Evolutionary conservation across 1,140 invertebrate species (phyloP).

Genomic region (Brachionus rubens): DNA sequence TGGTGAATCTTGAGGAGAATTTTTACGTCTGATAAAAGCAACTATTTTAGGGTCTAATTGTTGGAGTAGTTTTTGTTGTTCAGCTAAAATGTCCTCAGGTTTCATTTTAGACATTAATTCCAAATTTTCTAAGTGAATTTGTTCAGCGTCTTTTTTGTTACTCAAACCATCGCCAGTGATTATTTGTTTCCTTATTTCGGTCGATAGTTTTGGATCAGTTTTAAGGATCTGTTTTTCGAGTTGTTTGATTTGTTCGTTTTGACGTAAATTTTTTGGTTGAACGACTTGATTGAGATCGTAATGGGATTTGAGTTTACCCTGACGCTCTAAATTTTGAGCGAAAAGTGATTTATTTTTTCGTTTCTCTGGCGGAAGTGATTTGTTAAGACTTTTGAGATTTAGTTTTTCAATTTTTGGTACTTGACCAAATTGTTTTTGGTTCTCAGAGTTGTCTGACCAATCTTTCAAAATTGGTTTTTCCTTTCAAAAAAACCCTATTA

Average conservation of each 20-base stretch:
- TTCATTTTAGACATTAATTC: conserved; percentile 69
- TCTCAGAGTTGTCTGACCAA: not conserved
- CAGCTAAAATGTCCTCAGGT: conserved; percentile 71
- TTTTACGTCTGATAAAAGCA: conserved; percentile 48
- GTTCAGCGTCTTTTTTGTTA: conserved; percentile 55
- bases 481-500: too few relatives aligned
- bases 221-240: conserved; percentile 53
- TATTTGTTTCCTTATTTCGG: conserved; percentile 26
- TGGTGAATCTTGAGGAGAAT: conserved; percentile 49
- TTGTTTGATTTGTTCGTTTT: not conserved
- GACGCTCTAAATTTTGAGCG: conserved; percentile 36
- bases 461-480: conserved; percentile 21
- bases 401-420: conserved; percentile 22
- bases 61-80: conserved; percentile 68
- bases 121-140: conserved; percentile 73
- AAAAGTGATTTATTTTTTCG: conserved; percentile 24
- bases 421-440: not conserved
- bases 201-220: conserved; percentile 50
- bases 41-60: conserved; percentile 45
- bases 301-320: conserved; percentile 23
- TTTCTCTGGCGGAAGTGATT: not conserved
- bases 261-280: not conserved
- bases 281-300: not conserved
- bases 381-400: not conserved
- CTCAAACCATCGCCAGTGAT: conserved; percentile 42